A percentile compares a stretch with the other conserved stretches of the same genome.
Conservation (phyloP, 1,140 invertebrate species). For the Linepithema humile region DNA sequence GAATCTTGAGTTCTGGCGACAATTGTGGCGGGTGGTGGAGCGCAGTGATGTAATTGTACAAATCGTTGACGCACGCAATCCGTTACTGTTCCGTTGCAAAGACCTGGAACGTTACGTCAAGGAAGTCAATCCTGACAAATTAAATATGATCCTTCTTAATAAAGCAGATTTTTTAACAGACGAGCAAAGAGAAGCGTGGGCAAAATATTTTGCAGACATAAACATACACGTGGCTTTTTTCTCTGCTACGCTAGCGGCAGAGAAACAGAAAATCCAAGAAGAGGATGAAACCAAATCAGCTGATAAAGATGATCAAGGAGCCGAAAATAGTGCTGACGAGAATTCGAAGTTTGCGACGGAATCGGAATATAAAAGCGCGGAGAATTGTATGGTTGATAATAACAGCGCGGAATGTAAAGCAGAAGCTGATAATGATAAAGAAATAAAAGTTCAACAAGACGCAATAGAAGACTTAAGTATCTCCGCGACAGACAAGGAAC, state of each 20-base stretch:
- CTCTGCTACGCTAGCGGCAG: slow-evolving; percentile 89
- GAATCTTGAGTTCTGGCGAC: slow-evolving; percentile 99
- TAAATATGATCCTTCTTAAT: slow-evolving; percentile 95
- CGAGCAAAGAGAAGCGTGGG: slow-evolving; percentile 93
- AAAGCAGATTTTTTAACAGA: slow-evolving; percentile 97
- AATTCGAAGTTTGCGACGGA: slow-evolving; percentile 66
- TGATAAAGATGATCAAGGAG: slow-evolving; percentile 63
- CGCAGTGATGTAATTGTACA: slow-evolving; percentile 97
- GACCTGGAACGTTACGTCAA: slow-evolving; percentile 98
- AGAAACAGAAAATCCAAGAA: slow-evolving; percentile 78
- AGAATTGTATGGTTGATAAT: slow-evolving; percentile 76
- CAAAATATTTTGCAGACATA: slow-evolving; percentile 92
- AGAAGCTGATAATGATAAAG: not conserved
- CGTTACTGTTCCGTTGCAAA: slow-evolving; percentile 95
- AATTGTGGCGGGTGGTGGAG: slow-evolving; percentile 99
- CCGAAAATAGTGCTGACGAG: slow-evolving; percentile 52
- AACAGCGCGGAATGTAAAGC: not conserved
- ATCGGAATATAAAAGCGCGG: slow-evolving; percentile 78
- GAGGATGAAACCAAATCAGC: slow-evolving; percentile 65
- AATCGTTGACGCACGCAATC: slow-evolving; percentile 98
- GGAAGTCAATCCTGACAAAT: slow-evolving; percentile 92
- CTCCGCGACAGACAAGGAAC: not conserved
- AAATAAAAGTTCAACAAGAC: not conserved
- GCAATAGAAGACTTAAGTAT: slow-evolving; percentile 9
- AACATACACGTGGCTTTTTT: slow-evolving; percentile 92